phyloP scores from a whole-genome alignment of 2,113 vertebrate genomes.

The Charina bottae region DNA sequence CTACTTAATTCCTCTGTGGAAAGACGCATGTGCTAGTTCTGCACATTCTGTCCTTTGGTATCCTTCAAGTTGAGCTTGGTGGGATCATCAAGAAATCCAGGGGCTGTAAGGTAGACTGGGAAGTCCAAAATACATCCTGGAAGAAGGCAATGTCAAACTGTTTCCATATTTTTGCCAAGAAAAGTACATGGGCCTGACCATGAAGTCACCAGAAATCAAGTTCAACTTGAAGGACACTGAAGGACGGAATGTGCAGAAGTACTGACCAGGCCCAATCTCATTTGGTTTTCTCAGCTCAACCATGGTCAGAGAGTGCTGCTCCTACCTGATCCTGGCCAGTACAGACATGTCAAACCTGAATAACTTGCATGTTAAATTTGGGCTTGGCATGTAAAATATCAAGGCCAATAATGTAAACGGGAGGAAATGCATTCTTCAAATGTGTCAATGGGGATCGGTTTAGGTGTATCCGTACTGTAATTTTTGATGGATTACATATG shows the following conservation, averaged over 20 bases:
- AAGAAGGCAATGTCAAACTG: neutral
- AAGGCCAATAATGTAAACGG: neutral
- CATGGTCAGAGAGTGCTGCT: neutral
- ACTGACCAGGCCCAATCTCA: neutral
- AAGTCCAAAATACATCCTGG: neutral
- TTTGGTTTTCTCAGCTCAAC: neutral
- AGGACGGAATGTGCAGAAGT: neutral
- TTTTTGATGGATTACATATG: neutral
- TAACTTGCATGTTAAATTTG: neutral
- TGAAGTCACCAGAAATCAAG: neutral
- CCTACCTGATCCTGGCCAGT: neutral
- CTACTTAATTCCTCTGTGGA: neutral
- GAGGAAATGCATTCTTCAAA: neutral
- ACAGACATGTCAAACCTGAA: neutral
- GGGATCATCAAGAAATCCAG: neutral
- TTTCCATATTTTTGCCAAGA: neutral
- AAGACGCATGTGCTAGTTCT: slow-evolving; percentile 6
- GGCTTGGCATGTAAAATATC: neutral
- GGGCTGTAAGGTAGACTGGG: neutral
- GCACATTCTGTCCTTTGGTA: neutral
- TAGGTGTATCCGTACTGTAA: neutral
- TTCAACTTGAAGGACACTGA: neutral
- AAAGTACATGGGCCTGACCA: neutral
- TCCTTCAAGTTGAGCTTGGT: neutral
- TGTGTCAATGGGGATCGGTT: neutral